Base-by-base conservation (phyloP, 2,113 vertebrate genomes). In the Gasterosteus aculeatus region DNA sequence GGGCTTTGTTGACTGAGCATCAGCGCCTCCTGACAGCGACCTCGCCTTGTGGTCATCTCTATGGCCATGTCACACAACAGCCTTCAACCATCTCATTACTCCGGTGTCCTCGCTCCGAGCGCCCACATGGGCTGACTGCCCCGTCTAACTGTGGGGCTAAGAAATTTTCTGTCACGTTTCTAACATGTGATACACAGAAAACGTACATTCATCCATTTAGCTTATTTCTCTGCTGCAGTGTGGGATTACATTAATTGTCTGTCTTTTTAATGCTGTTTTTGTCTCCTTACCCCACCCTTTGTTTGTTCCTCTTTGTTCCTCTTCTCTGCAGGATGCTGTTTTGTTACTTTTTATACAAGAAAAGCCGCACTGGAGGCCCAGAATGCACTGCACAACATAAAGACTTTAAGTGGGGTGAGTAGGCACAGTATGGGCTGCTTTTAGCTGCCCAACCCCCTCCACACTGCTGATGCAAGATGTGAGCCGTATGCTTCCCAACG, bases 381-480 rank as follows among this genome's bases (percentile, higher is more conserved):
- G 96, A 98, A 98, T 95, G 97, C 97, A 93, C 95, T 98, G 95
- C 97, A 98, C 96, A 98, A 98, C 96, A 98, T 98, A 96, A 98
- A 98, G 96, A 98, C 97, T 95, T 98, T 98, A 98, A 96, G 95
- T 96, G 97, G 96, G 97, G 97, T 98, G 96, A 98, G 97, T 97
- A 94, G 84, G 91, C 93, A 77, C 81, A 78, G 81, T 77, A 72
- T 81, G 80, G 62, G 66, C 78, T 75, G 72, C 82, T 79, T 84
- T 88, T 84, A 84, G 83, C 72, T 81, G 69, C 85, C 77, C 72
- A 65, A 81, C 77, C 66, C 83, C 78, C 81, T 83, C 75, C 75
- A 73, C 80, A 80, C 83, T 83, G 63, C 69, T 4, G 47, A 63
- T 84, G 79, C 77, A 80, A 81, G 47, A 81, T 85, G 65, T 77